Conservation (phyloP, 2,113 vertebrate genomes). For the Zosterops pallidus region DNA sequence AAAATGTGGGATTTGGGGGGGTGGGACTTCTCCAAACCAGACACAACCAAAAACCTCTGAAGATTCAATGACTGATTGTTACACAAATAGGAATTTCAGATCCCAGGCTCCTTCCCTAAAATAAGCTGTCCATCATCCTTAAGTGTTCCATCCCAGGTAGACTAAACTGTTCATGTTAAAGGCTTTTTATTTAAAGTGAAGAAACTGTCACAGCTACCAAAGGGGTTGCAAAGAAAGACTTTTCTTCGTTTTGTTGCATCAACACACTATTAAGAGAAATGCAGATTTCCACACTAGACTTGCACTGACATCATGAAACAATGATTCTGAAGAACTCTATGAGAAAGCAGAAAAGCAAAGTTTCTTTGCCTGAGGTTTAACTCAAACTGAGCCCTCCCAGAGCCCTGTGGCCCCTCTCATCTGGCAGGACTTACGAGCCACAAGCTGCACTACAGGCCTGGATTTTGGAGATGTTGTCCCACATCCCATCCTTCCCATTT, state of each 20-base stretch:
- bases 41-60: background rate
- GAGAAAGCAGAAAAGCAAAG: background rate
- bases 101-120: background rate
- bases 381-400: background rate
- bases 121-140: background rate
- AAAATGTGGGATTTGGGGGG: background rate
- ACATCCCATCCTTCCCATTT: background rate
- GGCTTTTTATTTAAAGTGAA: background rate
- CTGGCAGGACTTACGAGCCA: background rate
- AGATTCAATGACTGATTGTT: background rate
- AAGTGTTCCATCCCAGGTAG: background rate
- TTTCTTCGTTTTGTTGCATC: background rate
- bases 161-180: background rate
- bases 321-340: background rate
- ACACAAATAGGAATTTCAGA: background rate
- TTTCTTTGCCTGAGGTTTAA: background rate
- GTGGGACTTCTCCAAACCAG: background rate
- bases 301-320: background rate
- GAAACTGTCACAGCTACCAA: background rate
- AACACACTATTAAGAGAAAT: background rate
- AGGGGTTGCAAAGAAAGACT: background rate
- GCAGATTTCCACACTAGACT: background rate
- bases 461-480: background rate
- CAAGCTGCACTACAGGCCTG: background rate
- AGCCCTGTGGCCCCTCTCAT: background rate